Conservation (phyloP, 1,140 invertebrate species). For the Drosophila carrolli region DNA sequence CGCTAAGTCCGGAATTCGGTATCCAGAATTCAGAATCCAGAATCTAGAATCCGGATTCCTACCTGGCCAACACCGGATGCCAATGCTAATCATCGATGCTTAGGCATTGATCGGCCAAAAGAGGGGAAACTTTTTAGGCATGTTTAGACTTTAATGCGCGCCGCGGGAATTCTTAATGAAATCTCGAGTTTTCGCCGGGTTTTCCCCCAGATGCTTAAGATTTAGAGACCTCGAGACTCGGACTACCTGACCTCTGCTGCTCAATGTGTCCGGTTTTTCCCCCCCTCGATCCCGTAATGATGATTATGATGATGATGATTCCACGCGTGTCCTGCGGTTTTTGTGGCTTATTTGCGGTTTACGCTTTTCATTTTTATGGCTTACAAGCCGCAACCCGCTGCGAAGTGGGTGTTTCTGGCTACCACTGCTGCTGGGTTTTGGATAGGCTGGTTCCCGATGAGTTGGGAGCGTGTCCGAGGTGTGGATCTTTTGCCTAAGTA, state of each 20-base stretch:
- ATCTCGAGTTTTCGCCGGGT: slow-evolving; percentile 45
- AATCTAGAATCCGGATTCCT: slow-evolving; percentile 12
- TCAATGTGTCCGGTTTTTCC: slow-evolving; percentile 62
- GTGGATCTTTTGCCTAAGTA: slow-evolving; percentile 68
- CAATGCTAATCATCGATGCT: slow-evolving; percentile 76
- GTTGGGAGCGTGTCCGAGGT: slow-evolving; percentile 48
- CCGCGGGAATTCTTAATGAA: slow-evolving; percentile 83
- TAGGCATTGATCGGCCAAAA: slow-evolving; percentile 44
- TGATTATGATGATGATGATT: slow-evolving; percentile 52
- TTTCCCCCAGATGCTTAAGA: slow-evolving; percentile 49
- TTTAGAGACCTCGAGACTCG: slow-evolving; percentile 3
- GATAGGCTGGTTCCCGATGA: slow-evolving; percentile 1
- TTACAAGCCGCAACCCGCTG: slow-evolving; percentile 40
- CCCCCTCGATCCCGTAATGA: slow-evolving; percentile 41
- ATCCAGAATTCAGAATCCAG: slow-evolving; percentile 18
- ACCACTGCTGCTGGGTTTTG: slow-evolving; percentile 11
- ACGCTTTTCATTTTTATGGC: slow-evolving; percentile 55
- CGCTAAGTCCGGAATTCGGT: slow-evolving; percentile 61
- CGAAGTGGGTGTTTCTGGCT: slow-evolving; percentile 50
- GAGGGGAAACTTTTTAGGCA: slow-evolving; percentile 74
- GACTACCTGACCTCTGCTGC: slow-evolving; percentile 48
- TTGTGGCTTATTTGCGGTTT: slow-evolving; percentile 74
- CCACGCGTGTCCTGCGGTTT: slow-evolving; percentile 71
- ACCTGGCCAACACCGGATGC: slow-evolving; percentile 64
- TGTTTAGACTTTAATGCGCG: slow-evolving; percentile 81